Evolutionary conservation across 1,140 invertebrate species (phyloP), one percentile per base, ranked within the genome.

Genomic region (Anagrus nilaparvatae): DNA sequence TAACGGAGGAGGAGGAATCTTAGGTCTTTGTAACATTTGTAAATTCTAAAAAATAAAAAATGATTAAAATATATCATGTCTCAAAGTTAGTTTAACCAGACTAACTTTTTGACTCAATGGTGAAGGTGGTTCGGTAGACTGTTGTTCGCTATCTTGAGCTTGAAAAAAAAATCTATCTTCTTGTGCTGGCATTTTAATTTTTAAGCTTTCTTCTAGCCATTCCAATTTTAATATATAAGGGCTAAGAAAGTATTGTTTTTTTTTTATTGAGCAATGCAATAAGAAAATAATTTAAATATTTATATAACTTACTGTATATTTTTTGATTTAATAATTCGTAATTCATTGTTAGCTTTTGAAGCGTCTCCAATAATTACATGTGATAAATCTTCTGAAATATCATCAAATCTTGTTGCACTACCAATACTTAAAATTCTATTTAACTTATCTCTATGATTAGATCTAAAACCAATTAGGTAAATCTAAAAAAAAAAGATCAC

Each of bases 351-450:
- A 3, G 68, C 64, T 61, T 56, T 67, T 18, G 10, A 40, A 25
- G 65, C 40, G 48, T 83, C 76, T 2, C 81, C 82, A 16, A 87
- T 71, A 17, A 89, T 72, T 21, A 87, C 76, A 63, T 93, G 89
- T 0, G 87, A 86, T 4, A 93, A 72, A 48, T 78, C 72, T 36
- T 82, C 82, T 48, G 76, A 78, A 36, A 87, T 70, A 35, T 76
- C 74, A 54, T 82, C 82, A 46, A 86, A 82, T 46, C 87, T 73
- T 9, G 82, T 84, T 20, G 82, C 90, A 25, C 88, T 86, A 17
- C 82, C 80, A 12, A 77, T 71, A 50, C 89, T 89, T 4, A 93
- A 67, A 14, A 89, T 76, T 49, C 78, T 79, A 29, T 78, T 73
- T 1, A 90, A 56, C 59, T 88, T 89, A 48, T 91, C 87, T 17